A percentile compares a stretch with the other conserved stretches of the same genome.
Conservation (phyloP, 2,113 vertebrate species). For the Columbina picui region DNA sequence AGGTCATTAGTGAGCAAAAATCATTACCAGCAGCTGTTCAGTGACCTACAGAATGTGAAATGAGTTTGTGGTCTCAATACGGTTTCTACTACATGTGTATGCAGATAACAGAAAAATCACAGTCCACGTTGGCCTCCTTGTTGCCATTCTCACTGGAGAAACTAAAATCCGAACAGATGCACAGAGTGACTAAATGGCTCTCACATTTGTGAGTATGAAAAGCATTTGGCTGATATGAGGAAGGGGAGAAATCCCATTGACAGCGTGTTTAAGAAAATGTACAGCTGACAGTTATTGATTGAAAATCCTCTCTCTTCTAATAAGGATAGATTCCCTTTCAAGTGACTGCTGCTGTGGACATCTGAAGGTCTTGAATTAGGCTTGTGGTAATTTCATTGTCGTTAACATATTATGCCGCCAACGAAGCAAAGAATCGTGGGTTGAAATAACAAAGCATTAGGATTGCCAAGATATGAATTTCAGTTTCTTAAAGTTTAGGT, state of each 20-base stretch:
- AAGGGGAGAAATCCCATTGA: conserved; percentile 27
- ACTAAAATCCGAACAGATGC: conserved; percentile 18
- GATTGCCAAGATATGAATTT: conserved; percentile 59
- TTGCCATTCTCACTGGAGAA: background rate
- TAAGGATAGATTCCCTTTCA: conserved; percentile 60
- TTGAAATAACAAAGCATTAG: conserved; percentile 60
- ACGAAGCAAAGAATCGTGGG: conserved; percentile 17
- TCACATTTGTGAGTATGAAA: conserved; percentile 20
- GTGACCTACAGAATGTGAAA: conserved; percentile 57
- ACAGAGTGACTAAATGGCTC: conserved; percentile 22
- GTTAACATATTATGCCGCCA: conserved; percentile 17
- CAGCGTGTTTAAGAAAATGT: conserved; percentile 50
- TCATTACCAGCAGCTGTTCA: conserved; percentile 67
- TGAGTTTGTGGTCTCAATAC: conserved; percentile 31
- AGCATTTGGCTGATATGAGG: conserved; percentile 4
- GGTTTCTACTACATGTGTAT: background rate
- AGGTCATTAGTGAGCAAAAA: conserved; percentile 68
- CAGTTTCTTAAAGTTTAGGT: conserved; percentile 65
- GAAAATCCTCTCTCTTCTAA: conserved; percentile 50
- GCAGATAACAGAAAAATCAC: conserved; percentile 17
- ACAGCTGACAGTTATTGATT: conserved; percentile 63
- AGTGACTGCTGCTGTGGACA: conserved; percentile 40
- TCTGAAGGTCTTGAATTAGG: conserved; percentile 17
- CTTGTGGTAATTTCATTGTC: conserved; percentile 15
- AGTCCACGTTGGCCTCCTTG: background rate